A percentile compares a stretch with the other conserved stretches of the same genome.
Conservation (phyloP, 2,113 vertebrate species). For the Myiozetetes cayanensis region DNA sequence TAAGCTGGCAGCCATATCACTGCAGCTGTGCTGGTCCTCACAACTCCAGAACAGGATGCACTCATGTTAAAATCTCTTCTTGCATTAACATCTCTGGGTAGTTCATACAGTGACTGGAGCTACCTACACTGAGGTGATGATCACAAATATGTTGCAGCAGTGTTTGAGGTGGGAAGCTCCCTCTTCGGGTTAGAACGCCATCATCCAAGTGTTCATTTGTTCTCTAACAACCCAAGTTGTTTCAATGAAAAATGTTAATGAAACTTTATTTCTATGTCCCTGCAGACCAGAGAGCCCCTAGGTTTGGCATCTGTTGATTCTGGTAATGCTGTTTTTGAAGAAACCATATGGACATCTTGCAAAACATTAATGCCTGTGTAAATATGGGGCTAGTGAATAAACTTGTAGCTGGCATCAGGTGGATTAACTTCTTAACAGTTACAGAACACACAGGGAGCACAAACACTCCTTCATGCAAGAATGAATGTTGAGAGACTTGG, state of each 20-base stretch:
- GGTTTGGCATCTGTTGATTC: neutral
- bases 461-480: neutral
- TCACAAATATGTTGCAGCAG: neutral
- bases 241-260: neutral
- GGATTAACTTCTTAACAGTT: neutral
- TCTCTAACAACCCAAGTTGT: neutral
- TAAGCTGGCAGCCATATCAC: neutral
- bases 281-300: neutral
- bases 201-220: neutral
- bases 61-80: accelerated
- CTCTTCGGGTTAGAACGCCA: neutral
- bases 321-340: neutral
- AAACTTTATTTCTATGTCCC: neutral
- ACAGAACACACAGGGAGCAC: neutral
- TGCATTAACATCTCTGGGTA: neutral
- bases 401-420: neutral
- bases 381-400: neutral
- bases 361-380: neutral
- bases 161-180: neutral
- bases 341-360: neutral
- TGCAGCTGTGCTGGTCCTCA: neutral
- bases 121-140: neutral
- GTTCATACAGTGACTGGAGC: neutral
- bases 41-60: neutral
- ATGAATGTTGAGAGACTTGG: neutral